Evolutionary conservation across 2,113 vertebrate genomes (phyloP), one percentile per base, ranked within the genome.

Genomic region (Muntiacus muntjak): DNA sequence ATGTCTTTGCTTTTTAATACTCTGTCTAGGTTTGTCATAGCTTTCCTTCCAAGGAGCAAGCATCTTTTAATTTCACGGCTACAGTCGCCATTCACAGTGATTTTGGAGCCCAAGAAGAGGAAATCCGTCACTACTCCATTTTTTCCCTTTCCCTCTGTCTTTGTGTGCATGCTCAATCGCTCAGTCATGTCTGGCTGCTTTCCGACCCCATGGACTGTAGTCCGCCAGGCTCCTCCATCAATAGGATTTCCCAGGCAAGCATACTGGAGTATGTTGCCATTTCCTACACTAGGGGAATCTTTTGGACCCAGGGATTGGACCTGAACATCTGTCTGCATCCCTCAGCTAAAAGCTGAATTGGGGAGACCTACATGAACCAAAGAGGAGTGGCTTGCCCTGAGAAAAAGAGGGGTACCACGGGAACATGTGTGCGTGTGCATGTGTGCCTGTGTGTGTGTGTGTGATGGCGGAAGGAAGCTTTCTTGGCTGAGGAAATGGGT

Each of bases 351-450:
- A 4, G 23, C 17, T 50, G 14, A 40, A 16, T 2, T 26, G 23
- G 57, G 30, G 28, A 82, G 43, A 76, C 9, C 45, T 67, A 60
- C 1, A 8, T 28, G 19, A 36, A 33, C 26, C 0, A 6, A 40
- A 13, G 16, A 17, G 21, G 64, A 81, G 26, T 0, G 4, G 11
- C 13, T 33, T 17, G 23, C 45, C 25, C 43, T 3, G 10, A 81
- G 74, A 23, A 71, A 71, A 15, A 95, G 26, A 52, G 3, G 23
- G 8, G 16, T 30, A 7, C 9, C 55, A 12, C 0, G 15, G 47
- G 79, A 43, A 50, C 2, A 5, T 3, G 67, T 8, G 52, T 23
- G 40, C 0, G 36, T 3, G 5, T 30, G 55, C 43, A 3, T 7
- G 45, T 40, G 50, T 23, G 28, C 19, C 5, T 5, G 26, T 45